Evolutionary conservation across 2,888 invertebrate genomes (phyloP), one percentile per base, ranked within the genome.

Genomic region (Melanchra persicariae): DNA sequence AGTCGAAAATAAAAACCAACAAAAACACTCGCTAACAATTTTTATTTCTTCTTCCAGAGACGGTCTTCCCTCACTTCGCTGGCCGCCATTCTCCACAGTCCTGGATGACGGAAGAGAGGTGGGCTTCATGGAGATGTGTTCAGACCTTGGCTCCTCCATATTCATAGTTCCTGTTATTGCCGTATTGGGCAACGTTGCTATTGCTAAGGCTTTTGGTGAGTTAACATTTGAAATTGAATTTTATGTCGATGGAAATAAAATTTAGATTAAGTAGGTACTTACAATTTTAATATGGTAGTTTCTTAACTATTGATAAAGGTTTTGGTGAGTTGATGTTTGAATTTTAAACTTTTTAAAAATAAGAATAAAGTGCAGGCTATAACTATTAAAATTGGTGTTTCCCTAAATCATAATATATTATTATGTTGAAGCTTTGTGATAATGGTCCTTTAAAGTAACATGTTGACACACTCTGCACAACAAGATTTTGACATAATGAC

Each of bases 171-270:
- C 99, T 2, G 97, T 99, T 45, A 98, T 99, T 81, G 98, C 98
- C 0, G 98, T 99, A 0, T 95, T 99, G 59, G 99, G 99, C 78
- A 98, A 99, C 88, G 98, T 99, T 1, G 99, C 99, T 15, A 99
- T 99, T 81, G 99, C 99, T 7, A 99, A 99, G 93, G 98, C 99
- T 45, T 99, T 99, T 90, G 98, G 98, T 98, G 92, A 96, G 97
- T 93, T 37, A 19, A 1, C 17, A 55, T 26, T 43, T 8, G 34
- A 51, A 22, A 24, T 9, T 26, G 1, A 65, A 40, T 12, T 34
- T 59, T 9, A 26, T 1, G 0, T 0, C 4, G 8, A 26, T 54
- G 0, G 0, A 0, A 12, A 54, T 47, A 52, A 45, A 8, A n/a
- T 30, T 57, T 2, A 51, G 12, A 49, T 59, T 8, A n/a, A n/a